phyloP scores from a whole-genome alignment of 1,140 invertebrate genomes.

The Conus ventricosus region DNA sequence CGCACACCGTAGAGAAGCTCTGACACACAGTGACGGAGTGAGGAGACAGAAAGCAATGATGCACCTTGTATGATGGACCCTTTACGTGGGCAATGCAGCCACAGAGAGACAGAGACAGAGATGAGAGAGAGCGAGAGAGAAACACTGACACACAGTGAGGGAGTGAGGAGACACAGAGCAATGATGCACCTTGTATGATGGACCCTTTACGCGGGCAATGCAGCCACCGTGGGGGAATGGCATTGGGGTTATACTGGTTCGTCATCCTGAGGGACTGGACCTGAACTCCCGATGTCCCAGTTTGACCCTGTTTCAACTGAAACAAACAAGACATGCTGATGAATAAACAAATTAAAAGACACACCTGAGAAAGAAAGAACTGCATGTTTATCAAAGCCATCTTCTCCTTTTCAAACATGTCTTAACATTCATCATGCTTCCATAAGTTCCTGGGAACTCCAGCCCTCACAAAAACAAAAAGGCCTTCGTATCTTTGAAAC shows the following conservation, averaged over 20 bases:
- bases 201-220: conserved; percentile 90
- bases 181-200: conserved; percentile 80
- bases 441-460: too few species aligned
- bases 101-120: background rate
- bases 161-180: background rate
- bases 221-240: conserved; percentile 91
- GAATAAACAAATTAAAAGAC: too few species aligned
- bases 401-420: too few species aligned
- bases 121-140: background rate
- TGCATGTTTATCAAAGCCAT: too few species aligned
- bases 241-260: conserved; percentile 62
- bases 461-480: too few species aligned
- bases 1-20: background rate
- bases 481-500: too few species aligned
- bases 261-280: conserved; percentile 13
- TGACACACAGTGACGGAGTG: background rate
- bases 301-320: too few species aligned
- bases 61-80: background rate
- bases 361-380: too few species aligned
- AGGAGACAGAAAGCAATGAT: background rate
- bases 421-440: too few species aligned
- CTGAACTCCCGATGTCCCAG: background rate
- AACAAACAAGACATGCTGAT: too few species aligned
- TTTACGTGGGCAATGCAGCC: background rate
- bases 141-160: background rate